These are phyloP conservation scores for Trochalopteron elliotii DNA, from an alignment of 2,113 vertebrate species.

Conservation along the genomic window DNA sequence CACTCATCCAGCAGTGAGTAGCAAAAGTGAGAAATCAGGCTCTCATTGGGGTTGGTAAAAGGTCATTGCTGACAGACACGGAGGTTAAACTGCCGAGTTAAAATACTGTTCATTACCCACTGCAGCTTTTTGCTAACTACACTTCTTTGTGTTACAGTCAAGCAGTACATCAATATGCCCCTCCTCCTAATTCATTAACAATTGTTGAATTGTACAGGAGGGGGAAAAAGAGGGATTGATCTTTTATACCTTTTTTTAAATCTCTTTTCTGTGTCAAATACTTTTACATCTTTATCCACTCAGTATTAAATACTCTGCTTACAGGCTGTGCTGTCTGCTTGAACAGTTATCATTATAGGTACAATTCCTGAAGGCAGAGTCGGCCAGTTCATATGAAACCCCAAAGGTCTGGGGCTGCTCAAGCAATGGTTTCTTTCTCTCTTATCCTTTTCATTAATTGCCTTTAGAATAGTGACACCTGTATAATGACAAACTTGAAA, in stretches of 20 bases:
- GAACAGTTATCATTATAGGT: conserved; percentile 33
- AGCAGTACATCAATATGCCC: conserved; percentile 91
- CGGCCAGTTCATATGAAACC: not conserved
- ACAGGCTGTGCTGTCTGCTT: conserved; percentile 9
- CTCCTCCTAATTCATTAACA: conserved; percentile 94
- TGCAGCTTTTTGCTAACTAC: conserved; percentile 94
- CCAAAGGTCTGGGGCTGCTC: conserved; percentile 12
- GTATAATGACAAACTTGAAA: not conserved
- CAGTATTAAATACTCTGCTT: conserved; percentile 26
- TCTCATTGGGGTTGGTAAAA: conserved; percentile 98
- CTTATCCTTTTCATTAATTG: not conserved
- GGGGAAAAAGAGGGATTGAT: conserved; percentile 79
- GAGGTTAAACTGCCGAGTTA: conserved; percentile 99
- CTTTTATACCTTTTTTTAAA: conserved; percentile 57
- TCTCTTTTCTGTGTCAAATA: conserved; percentile 44
- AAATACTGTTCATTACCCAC: conserved; percentile 99
- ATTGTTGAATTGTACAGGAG: conserved; percentile 84
- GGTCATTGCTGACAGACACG: conserved; percentile 97
- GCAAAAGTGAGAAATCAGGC: conserved; percentile 92
- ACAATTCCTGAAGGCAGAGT: conserved; percentile 36
- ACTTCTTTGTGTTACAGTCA: conserved; percentile 95
- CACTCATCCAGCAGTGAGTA: conserved; percentile 88
- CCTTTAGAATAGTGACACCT: not conserved
- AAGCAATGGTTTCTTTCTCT: not conserved
- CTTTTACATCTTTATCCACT: conserved; percentile 62